Conservation (phyloP, 2,113 vertebrate genomes). For the Oncorhynchus mykiss region DNA sequence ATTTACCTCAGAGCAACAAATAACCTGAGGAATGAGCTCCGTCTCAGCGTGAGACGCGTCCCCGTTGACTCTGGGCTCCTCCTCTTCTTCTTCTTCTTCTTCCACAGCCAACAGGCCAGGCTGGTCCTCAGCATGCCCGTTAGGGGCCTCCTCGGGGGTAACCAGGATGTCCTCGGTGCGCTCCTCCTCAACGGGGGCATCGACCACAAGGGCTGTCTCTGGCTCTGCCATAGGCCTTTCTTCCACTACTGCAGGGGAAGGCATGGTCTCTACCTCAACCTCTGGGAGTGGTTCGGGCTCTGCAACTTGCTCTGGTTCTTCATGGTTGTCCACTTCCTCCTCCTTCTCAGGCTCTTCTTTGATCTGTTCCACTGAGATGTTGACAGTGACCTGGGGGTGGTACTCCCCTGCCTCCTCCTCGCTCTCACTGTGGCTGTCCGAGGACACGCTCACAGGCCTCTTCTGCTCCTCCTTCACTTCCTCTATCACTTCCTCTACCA, state of each 20-base stretch:
- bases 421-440: slow-evolving; percentile 67
- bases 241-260: not conserved
- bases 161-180: slow-evolving; percentile 46
- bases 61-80: slow-evolving; percentile 87
- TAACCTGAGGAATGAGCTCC: slow-evolving; percentile 89
- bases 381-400: slow-evolving; percentile 74
- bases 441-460: slow-evolving; percentile 79
- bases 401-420: slow-evolving; percentile 96
- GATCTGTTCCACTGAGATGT: slow-evolving; percentile 73
- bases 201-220: slow-evolving; percentile 31
- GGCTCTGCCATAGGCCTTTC: not conserved
- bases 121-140: slow-evolving; percentile 46
- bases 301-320: not conserved
- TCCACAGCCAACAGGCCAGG: slow-evolving; percentile 53
- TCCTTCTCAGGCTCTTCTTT: slow-evolving; percentile 86
- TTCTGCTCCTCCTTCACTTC: slow-evolving; percentile 55
- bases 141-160: slow-evolving; percentile 62
- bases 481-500: slow-evolving; percentile 31
- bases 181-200: slow-evolving; percentile 54
- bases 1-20: slow-evolving; percentile 99
- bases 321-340: not conserved
- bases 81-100: slow-evolving; percentile 58
- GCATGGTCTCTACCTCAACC: not conserved
- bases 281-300: not conserved
- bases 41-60: slow-evolving; percentile 82